These are phyloP conservation scores for Otus sunia DNA, from an alignment of 2,113 vertebrate species.

Conservation along the genomic window DNA sequence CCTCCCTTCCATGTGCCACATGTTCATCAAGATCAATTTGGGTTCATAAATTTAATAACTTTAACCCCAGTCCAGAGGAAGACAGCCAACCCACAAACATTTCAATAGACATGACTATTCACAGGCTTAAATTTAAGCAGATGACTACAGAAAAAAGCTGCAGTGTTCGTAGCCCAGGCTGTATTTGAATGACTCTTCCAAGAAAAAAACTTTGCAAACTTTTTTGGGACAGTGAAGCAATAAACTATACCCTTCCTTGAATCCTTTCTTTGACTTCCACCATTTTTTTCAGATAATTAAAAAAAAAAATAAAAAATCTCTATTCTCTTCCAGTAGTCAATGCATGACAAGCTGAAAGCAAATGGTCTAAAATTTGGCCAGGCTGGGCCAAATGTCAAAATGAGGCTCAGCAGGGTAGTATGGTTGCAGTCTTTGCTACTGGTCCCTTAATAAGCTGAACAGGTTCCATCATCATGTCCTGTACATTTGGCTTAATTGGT, in stretches of 20 bases:
- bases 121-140: background rate
- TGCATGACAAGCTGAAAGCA: background rate
- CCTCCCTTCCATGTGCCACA: background rate
- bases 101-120: background rate
- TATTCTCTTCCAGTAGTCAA: background rate
- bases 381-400: background rate
- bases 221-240: background rate
- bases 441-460: background rate
- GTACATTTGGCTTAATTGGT: background rate
- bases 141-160: background rate
- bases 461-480: constrained; percentile 16
- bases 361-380: background rate
- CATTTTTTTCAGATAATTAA: background rate
- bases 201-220: background rate
- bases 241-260: background rate
- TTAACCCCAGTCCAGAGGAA: background rate
- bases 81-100: background rate
- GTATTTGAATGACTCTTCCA: background rate
- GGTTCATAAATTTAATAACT: background rate
- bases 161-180: background rate
- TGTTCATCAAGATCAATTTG: background rate
- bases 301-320: background rate
- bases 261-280: background rate
- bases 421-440: background rate
- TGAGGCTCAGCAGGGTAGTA: background rate